These are phyloP conservation scores for Alentia gelatinosa DNA, from an alignment of 2,888 invertebrate species.

Conservation along the genomic window DNA sequence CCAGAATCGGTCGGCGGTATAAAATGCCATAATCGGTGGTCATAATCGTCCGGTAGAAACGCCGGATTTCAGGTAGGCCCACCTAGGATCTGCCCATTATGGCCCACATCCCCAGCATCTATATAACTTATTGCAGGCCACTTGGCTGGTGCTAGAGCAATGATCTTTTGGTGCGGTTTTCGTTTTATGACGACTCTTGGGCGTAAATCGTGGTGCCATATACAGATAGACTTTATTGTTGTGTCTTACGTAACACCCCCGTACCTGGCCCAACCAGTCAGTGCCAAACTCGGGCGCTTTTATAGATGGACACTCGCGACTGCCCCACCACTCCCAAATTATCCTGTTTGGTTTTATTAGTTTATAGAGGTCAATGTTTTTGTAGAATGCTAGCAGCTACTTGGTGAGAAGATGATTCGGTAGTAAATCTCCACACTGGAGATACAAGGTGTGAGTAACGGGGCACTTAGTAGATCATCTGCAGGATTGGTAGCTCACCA, in stretches of 20 bases:
- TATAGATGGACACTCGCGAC: slow-evolving; percentile 17
- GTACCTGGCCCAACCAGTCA: not conserved
- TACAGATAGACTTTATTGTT: not conserved
- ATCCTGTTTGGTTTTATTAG: slow-evolving; percentile 31
- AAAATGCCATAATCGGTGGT: too few species aligned
- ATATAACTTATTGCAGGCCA: not conserved
- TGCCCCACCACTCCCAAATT: not conserved
- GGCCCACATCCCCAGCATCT: too few species aligned
- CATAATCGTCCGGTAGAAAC: too few species aligned
- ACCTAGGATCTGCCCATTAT: too few species aligned
- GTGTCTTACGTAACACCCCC: not conserved
- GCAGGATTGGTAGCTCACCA: not conserved
- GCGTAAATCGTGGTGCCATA: slow-evolving; percentile 6
- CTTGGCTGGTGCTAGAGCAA: not conserved
- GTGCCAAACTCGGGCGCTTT: not conserved
- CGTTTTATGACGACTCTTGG: slow-evolving; percentile 12
- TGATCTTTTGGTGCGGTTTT: not conserved
- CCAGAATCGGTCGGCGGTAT: too few species aligned
- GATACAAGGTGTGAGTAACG: too few species aligned
- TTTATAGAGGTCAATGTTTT: slow-evolving; percentile 26
- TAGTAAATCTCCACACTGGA: not conserved
- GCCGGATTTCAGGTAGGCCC: too few species aligned
- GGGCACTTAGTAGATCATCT: not conserved
- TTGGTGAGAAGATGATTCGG: not conserved
- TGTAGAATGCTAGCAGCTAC: slow-evolving; percentile 11